Conservation (phyloP, 2,888 invertebrate genomes). For the Sinohyriopsis cumingii region DNA sequence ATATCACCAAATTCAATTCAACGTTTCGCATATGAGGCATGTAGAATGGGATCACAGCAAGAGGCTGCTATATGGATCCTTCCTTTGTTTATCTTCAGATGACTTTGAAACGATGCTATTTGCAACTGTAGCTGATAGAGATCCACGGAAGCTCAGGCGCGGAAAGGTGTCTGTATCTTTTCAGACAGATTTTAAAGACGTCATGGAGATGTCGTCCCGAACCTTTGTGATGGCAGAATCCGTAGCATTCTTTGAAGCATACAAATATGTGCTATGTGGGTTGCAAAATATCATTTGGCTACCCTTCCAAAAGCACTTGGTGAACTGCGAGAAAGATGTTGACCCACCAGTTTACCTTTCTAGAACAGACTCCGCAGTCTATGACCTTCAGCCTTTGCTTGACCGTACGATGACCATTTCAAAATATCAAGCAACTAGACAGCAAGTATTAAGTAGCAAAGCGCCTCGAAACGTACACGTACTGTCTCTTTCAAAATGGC, state of each 20-base stretch:
- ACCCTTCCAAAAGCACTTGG: slow-evolving; percentile 48
- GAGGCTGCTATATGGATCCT: slow-evolving; percentile 81
- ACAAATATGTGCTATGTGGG: slow-evolving; percentile 81
- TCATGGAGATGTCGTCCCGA: slow-evolving; percentile 17
- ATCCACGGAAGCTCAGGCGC: slow-evolving; percentile 29
- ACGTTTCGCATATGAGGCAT: not conserved
- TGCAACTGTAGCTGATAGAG: slow-evolving; percentile 75
- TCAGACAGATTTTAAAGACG: slow-evolving; percentile 17
- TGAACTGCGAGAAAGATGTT: slow-evolving; percentile 37
- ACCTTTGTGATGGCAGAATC: slow-evolving; percentile 81
- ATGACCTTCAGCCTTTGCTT: slow-evolving; percentile 48
- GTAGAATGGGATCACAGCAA: slow-evolving; percentile 74
- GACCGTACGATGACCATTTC: slow-evolving; percentile 34
- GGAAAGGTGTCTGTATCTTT: slow-evolving; percentile 43
- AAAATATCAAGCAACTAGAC: slow-evolving; percentile 10
- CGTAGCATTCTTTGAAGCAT: slow-evolving; percentile 86
- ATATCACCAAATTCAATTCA: not conserved
- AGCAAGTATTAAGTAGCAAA: slow-evolving; percentile 24
- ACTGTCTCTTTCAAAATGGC: slow-evolving; percentile 24
- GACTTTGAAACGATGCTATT: slow-evolving; percentile 81
- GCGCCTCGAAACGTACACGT: slow-evolving; percentile 19
- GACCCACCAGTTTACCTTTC: slow-evolving; percentile 38
- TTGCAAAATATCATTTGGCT: slow-evolving; percentile 75
- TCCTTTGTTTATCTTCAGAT: slow-evolving; percentile 82
- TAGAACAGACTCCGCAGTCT: slow-evolving; percentile 11